phyloP scores from a whole-genome alignment of 2,797 vertebrate species.

The Pelodytes ibericus region DNA sequence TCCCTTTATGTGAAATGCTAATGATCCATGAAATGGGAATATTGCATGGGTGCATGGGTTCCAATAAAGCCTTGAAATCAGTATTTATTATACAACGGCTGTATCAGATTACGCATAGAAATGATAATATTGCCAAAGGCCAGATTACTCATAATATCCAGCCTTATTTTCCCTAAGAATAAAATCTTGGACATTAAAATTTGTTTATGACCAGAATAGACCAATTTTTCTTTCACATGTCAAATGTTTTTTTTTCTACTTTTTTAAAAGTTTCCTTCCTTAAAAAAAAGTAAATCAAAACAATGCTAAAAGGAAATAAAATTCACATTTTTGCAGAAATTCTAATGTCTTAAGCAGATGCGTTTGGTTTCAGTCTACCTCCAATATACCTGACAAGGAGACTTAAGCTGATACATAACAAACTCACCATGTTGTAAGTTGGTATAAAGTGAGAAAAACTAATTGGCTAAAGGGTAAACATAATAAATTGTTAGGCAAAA shows the following conservation, averaged over 20 bases:
- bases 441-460: constrained; percentile 67
- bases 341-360: constrained; percentile 63
- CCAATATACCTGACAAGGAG: constrained; percentile 61
- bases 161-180: not conserved
- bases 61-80: too few relatives aligned
- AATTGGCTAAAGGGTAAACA: constrained; percentile 65
- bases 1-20: too few relatives aligned
- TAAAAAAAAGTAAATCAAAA: not conserved
- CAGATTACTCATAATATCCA: not conserved
- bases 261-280: not conserved
- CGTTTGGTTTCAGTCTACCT: constrained; percentile 33
- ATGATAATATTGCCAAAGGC: not conserved
- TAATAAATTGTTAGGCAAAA: constrained; percentile 66
- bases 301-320: constrained; percentile 46
- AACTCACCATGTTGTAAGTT: constrained; percentile 66
- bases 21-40: too few relatives aligned
- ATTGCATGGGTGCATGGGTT: too few relatives aligned
- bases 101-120: not conserved
- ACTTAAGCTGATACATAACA: constrained; percentile 58
- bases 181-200: constrained; percentile 3
- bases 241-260: not conserved
- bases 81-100: too few relatives aligned
- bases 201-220: not conserved
- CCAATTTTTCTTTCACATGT: not conserved
- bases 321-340: constrained; percentile 37